Base-by-base conservation (phyloP, 2,113 vertebrate species). In the Salvelinus fontinalis region DNA sequence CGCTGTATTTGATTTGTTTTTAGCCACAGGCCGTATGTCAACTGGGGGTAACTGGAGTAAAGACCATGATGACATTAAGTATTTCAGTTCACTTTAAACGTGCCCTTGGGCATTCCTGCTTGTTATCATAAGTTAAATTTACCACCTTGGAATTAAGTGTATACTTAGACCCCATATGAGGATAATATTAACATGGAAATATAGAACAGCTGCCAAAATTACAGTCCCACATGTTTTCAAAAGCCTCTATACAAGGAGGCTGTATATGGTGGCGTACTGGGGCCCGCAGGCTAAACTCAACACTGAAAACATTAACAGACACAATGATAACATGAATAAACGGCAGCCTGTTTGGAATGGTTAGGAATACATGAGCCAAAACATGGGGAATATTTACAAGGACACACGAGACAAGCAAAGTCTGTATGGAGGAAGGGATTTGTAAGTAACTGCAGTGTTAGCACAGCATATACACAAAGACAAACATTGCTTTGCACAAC, bases 101-200 rank as follows among this genome's bases (percentile, higher is more conserved):
- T 64, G 73, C 88, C 83, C 86, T 31, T 31, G 85, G 84, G 86
- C 78, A 72, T 73, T 79, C 81, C 69, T 18, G 73, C 65, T 86
- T 89, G 87, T 89, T 93, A 77, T 91, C 84, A 71, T 66, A 75
- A 9, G 76, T 78, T 83, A 83, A 82, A 83, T 77, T 82, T 87
- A 85, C 80, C 79, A 72, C 39, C 24, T 75, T 76, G 78, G 82
- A 81, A 83, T 84, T 76, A 85, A 79, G 57, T 27, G 74, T 83
- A 80, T 78, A 67, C 76, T 68, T 57, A 22, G 64, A 83, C 77
- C 70, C 44, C 80, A 80, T 82, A 87, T 78, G 80, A 78, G 71
- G 18, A 75, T 70, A 81, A 82, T 76, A 20, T 76, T 54, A 67
- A 64, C 66, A 77, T 75, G 81, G 75, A 88, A 89, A 89, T 20